A percentile compares a stretch with the other conserved stretches of the same genome.
These are phyloP conservation scores for Nomada flava DNA, from an alignment of 2,888 invertebrate genomes.

Conservation along the genomic window DNA sequence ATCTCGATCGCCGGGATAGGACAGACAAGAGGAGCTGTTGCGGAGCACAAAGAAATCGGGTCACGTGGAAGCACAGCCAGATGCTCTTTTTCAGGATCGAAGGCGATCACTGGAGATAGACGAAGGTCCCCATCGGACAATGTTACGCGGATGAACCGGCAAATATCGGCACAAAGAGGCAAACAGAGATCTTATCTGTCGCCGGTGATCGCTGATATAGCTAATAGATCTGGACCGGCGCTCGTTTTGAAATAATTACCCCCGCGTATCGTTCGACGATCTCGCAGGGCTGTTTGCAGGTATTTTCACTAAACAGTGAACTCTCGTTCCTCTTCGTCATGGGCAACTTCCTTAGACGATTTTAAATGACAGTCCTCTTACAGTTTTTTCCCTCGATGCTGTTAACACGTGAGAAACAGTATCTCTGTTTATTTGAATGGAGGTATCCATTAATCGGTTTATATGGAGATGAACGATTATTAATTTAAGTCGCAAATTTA, in stretches of 20 bases:
- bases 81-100: slow-evolving; percentile 78
- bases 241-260: slow-evolving; percentile 76
- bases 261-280: slow-evolving; percentile 58
- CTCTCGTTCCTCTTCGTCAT: background rate
- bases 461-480: too few species aligned
- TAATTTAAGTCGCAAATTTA: too few species aligned
- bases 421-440: background rate
- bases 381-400: background rate
- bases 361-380: background rate
- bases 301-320: slow-evolving; percentile 49
- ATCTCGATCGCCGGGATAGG: slow-evolving; percentile 41
- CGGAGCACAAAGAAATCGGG: slow-evolving; percentile 75
- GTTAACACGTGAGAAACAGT: background rate
- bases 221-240: slow-evolving; percentile 70
- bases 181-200: slow-evolving; percentile 70
- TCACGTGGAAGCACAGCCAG: slow-evolving; percentile 74
- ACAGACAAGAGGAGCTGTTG: slow-evolving; percentile 57
- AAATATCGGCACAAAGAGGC: slow-evolving; percentile 67
- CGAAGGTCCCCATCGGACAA: slow-evolving; percentile 42
- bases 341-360: background rate
- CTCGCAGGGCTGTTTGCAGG: slow-evolving; percentile 57
- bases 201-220: slow-evolving; percentile 70
- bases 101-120: slow-evolving; percentile 48
- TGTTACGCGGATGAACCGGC: slow-evolving; percentile 52
- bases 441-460: too few species aligned